Evolutionary conservation across 1,140 invertebrate genomes (phyloP), one percentile per base, ranked within the genome.

Genomic region (Holcopasites calliopsidis): DNA sequence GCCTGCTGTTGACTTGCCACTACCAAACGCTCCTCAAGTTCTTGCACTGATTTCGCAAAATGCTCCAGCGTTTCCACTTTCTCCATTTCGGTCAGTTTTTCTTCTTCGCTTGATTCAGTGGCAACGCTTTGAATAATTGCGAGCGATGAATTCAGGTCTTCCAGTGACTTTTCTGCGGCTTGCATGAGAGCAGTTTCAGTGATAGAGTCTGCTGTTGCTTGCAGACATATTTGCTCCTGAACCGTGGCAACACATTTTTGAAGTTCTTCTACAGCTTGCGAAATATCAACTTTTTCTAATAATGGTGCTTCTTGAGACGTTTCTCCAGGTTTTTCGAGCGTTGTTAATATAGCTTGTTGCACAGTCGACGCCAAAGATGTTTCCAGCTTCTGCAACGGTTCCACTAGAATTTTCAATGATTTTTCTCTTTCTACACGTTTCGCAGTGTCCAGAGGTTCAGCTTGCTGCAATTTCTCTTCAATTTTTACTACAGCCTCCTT

Each of bases 101-200:
- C 35, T 26, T 42, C 38, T 13, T 44, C 33, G 0, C 23, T 31
- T 2, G 40, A 42, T 23, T 68, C 69, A 21, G 62, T 0, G n/a
- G 52, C 4, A 16, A 50, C 10, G 35, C 61, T 44, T 47, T 69
- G 21, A 42, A 83, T 49, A 44, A 65, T 26, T 1, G 33, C 13
- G 1, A 47, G 61, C 1, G 82, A 75, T 10, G 76, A 61, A 47
- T 68, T 54, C 11, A 83, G 55, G 4, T 42, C 35, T 6, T 54
- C 47, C 35, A 72, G 1, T 1, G 70, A 72, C 6, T 64, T 72
- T 7, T 72, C 58, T 0, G 47, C 13, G 21, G 88, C 86, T 35
- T 88, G 71, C 3, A 88, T 74, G 23, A 88, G 80, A 40, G 79
- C 73, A 60, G 75, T 23, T 57, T 89, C 38, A 10, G 58, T 10